Percentiles rank a stretch among this genome's conserved stretches.
Evolutionary conservation across 64 coral and sea anemone genomes (phyloP).

Genomic region (Pachyseris speciosa): DNA sequence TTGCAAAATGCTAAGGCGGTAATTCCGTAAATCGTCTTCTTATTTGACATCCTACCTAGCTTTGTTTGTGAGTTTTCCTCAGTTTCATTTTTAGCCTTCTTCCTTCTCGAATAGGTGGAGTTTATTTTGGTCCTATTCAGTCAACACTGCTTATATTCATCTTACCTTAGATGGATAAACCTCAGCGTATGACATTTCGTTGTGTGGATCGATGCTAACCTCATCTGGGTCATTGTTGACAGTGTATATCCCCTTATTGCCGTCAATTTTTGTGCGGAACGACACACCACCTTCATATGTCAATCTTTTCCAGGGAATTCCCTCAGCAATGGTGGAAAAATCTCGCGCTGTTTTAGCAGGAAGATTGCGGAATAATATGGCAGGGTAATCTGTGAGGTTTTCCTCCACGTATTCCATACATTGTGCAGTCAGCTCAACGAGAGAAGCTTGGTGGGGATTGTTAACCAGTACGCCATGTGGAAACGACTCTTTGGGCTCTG

Average conservation of each 20-base stretch:
- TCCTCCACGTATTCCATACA: slow-evolving; percentile 61
- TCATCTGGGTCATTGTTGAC: slow-evolving; percentile 75
- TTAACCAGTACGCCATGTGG: slow-evolving; percentile 54
- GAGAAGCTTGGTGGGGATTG: background rate
- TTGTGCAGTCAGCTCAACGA: slow-evolving; percentile 40
- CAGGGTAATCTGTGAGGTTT: slow-evolving; percentile 47
- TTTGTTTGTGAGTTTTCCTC: too few relatives aligned
- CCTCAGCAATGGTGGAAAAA: slow-evolving; percentile 32
- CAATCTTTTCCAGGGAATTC: slow-evolving; percentile 47
- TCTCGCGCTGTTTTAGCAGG: slow-evolving; percentile 6
- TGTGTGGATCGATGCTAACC: slow-evolving; percentile 75
- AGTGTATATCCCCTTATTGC: slow-evolving; percentile 35
- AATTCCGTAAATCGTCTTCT: too few relatives aligned
- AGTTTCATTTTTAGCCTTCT: too few relatives aligned
- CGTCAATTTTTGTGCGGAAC: slow-evolving; percentile 30
- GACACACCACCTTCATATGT: slow-evolving; percentile 46
- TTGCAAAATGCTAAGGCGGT: too few relatives aligned
- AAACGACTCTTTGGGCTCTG: slow-evolving; percentile 53
- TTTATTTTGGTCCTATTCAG: too few relatives aligned
- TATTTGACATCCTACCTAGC: too few relatives aligned
- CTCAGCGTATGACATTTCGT: slow-evolving; percentile 62
- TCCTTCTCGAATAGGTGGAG: too few relatives aligned
- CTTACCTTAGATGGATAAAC: slow-evolving; percentile 71
- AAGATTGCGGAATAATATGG: slow-evolving; percentile 69
- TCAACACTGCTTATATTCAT: background rate